Evolutionary conservation across 2,113 vertebrate genomes (phyloP).

Genomic region (Tapirus terrestris): DNA sequence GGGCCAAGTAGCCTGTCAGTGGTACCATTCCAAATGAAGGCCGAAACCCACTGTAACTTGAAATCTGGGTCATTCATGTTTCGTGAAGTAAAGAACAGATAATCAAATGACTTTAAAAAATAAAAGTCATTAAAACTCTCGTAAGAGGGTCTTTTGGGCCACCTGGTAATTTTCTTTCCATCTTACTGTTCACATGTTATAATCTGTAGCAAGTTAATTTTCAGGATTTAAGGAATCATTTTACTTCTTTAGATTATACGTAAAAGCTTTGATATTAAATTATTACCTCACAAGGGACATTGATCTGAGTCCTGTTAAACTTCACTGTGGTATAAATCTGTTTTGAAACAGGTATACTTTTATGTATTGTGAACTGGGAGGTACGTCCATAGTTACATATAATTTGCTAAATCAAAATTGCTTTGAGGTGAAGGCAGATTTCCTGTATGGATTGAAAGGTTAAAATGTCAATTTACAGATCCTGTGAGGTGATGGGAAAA

Average conservation of each 20-base stretch:
- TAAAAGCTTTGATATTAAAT: neutral
- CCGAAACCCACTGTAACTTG: neutral
- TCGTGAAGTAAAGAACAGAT: neutral
- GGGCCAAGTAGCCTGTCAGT: neutral
- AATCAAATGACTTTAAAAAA: slow-evolving; percentile 3
- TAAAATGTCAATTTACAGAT: neutral
- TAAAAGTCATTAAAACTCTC: neutral
- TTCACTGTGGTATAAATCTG: neutral
- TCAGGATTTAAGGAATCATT: neutral
- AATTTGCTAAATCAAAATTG: neutral
- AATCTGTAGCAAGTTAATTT: neutral
- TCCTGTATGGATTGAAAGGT: neutral
- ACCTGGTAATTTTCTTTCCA: slow-evolving; percentile 35
- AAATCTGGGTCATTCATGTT: slow-evolving; percentile 45
- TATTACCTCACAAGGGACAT: neutral
- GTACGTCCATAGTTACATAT: neutral
- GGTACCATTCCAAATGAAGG: neutral
- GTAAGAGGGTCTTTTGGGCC: neutral
- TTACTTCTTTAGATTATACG: neutral
- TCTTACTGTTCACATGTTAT: neutral
- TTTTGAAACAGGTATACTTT: neutral
- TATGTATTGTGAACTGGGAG: neutral
- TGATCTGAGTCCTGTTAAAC: neutral
- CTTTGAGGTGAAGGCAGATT: neutral
- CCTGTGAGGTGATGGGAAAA: neutral